Conservation (phyloP, 2,797 vertebrate genomes). For the Babyrousa celebensis region DNA sequence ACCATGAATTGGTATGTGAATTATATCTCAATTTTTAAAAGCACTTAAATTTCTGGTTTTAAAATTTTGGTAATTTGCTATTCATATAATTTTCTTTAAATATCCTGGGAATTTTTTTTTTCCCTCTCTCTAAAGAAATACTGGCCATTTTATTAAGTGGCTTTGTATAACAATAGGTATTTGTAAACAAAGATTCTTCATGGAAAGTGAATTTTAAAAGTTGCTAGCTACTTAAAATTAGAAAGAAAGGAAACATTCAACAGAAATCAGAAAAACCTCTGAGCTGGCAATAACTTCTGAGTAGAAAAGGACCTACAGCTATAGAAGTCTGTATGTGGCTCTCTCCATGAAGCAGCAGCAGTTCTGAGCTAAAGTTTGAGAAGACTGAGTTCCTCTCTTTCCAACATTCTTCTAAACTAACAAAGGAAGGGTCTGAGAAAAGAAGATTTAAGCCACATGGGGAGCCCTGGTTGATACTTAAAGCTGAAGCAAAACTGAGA, state of each 20-base stretch:
- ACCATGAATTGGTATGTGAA: neutral
- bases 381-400: neutral
- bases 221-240: conserved; percentile 46
- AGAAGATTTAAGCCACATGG: neutral
- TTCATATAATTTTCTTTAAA: conserved; percentile 9
- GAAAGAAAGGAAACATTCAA: neutral
- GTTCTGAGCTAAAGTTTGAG: neutral
- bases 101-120: neutral
- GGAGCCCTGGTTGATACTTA: neutral
- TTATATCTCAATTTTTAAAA: neutral
- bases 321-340: neutral
- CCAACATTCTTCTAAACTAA: conserved; percentile 1
- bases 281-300: neutral
- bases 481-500: neutral
- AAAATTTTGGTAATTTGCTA: conserved; percentile 42
- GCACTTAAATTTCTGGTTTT: neutral
- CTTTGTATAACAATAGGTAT: conserved; percentile 25
- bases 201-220: neutral
- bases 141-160: conserved; percentile 32
- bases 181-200: neutral
- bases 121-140: neutral
- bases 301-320: neutral
- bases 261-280: neutral
- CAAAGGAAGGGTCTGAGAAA: neutral
- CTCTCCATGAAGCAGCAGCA: neutral